These are phyloP conservation scores for Masnerella sp. DNA, from an alignment of 2,888 invertebrate species.

Conservation along the genomic window DNA sequence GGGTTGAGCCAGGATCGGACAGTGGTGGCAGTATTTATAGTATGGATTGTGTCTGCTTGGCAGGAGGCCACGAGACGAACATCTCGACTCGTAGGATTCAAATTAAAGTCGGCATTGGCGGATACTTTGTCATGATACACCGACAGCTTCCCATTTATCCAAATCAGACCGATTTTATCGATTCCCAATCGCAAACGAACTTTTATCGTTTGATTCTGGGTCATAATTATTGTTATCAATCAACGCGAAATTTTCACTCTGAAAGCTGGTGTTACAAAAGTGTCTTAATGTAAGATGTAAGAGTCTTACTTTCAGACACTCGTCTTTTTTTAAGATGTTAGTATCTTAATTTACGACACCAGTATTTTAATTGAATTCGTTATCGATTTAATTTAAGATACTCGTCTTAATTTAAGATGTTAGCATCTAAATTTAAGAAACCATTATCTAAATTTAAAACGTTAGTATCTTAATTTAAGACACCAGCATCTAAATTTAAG, in stretches of 20 bases:
- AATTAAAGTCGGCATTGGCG: conserved; percentile 54
- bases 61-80: conserved; percentile 66
- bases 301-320: too few species aligned
- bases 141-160: conserved; percentile 23
- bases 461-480: too few species aligned
- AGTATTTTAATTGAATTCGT: too few species aligned
- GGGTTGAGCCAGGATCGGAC: conserved; percentile 5
- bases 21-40: conserved; percentile 73
- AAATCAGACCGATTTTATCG: conserved; percentile 2
- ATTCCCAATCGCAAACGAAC: background rate
- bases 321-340: too few species aligned
- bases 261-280: too few species aligned
- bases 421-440: too few species aligned
- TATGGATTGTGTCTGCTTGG: conserved; percentile 76
- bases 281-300: too few species aligned
- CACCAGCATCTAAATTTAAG: too few species aligned
- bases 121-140: conserved; percentile 33
- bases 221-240: background rate
- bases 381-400: too few species aligned
- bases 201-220: background rate
- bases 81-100: conserved; percentile 61
- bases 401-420: too few species aligned
- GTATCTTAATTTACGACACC: too few species aligned
- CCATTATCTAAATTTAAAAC: too few species aligned
- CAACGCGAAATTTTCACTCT: background rate